phyloP scores from a whole-genome alignment of 1,140 invertebrate genomes.

The Lepidostoma basale region DNA sequence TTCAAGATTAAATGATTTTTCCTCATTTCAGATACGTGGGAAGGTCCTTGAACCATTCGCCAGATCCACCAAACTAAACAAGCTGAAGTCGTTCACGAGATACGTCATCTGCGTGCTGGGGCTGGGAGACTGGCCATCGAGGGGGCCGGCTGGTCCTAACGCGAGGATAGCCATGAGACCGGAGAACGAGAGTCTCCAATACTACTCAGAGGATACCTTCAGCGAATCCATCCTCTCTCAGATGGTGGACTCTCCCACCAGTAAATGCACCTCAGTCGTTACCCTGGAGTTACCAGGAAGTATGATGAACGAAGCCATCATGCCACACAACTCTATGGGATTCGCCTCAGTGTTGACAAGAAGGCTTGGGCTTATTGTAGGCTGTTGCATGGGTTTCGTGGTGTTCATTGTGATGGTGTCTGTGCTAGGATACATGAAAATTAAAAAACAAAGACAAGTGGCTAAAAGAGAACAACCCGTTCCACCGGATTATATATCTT shows the following conservation, averaged over 20 bases:
- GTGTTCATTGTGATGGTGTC: conserved; percentile 83
- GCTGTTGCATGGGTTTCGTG: conserved; percentile 82
- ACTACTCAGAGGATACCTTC: conserved; percentile 41
- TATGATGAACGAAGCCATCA: conserved; percentile 65
- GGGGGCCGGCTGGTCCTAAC: conserved; percentile 53
- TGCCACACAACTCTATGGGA: conserved; percentile 69
- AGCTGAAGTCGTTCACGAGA: conserved; percentile 74
- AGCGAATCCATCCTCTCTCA: conserved; percentile 63
- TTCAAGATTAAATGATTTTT: too few species aligned
- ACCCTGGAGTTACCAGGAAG: conserved; percentile 75
- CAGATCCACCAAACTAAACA: conserved; percentile 73
- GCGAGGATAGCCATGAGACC: conserved; percentile 60
- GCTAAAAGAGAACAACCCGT: conserved; percentile 72
- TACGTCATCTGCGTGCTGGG: conserved; percentile 87
- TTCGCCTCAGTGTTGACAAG: conserved; percentile 74
- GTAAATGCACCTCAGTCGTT: conserved; percentile 75
- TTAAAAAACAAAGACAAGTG: conserved; percentile 79
- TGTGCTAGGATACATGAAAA: conserved; percentile 82
- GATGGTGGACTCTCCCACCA: conserved; percentile 75
- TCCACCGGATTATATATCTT: conserved; percentile 63
- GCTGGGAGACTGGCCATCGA: conserved; percentile 61
- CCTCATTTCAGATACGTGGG: conserved; percentile 69
- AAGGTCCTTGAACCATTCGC: conserved; percentile 71
- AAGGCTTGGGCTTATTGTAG: conserved; percentile 81
- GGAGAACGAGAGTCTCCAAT: conserved; percentile 54